Evolutionary conservation across 2,113 vertebrate species (phyloP), one percentile per base, ranked within the genome.

Genomic region (Rhea americana): DNA sequence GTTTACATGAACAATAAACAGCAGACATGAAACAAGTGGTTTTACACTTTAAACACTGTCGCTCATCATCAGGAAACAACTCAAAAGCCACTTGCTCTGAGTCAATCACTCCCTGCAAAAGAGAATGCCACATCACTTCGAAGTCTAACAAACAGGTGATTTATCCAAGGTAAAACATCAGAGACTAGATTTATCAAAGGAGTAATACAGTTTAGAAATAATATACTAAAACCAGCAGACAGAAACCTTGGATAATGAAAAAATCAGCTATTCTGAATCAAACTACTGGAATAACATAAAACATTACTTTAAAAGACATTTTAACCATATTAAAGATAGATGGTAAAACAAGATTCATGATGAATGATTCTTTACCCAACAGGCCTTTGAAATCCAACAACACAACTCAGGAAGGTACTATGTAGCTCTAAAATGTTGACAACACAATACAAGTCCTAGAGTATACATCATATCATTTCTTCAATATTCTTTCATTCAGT

Each of bases 21-120:
- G 99, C 99, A 50, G 99, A 99, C 98, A 99, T 98, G 97, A 98
- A 99, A 88, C 99, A 99, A 28, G 99, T 99, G 73, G 99, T 99
- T 95, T 99, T 98, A 96, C 99, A 99, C 95, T 98, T 99, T 48
- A 97, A 80, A 91, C 99, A 99, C 94, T 99, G 99, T 6, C 99
- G 98, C 92, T 99, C 99, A 12, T 99, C 99, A 30, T 99, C 99
- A 53, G 99, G 98, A 74, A 99, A 97, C 82, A 99, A 95, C 84
- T 99, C 99, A 37, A 99, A 99, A 7, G 98, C 97, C 85, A 98
- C 98, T 78, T 98, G 96, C 90, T 98, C 98, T 0, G 93, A 97
- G 37, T 98, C 97, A 12, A 97, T 94, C 82, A 99, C 97, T 13
- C 99, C 99, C 99, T 99, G 93, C 26, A 94, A 95, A 32, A 91